These are phyloP conservation scores for Triops cancriformis DNA, from an alignment of 1,140 invertebrate species.

Conservation along the genomic window DNA sequence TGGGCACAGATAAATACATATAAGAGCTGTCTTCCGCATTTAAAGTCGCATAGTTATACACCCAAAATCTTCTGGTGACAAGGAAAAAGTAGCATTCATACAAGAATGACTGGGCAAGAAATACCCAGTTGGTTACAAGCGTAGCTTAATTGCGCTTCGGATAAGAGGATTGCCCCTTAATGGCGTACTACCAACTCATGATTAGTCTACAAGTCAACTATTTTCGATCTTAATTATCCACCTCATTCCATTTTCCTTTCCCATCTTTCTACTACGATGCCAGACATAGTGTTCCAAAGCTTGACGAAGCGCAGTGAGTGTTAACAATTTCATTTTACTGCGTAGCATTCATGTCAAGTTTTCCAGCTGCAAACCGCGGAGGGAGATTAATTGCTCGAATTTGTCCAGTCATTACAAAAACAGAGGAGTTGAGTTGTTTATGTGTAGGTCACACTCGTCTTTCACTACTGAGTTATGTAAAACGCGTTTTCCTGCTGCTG, in stretches of 20 bases:
- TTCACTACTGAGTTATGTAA: background rate
- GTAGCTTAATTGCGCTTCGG: background rate
- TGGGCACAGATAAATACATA: background rate
- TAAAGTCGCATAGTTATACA: background rate
- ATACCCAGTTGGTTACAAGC: background rate
- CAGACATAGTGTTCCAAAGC: no score
- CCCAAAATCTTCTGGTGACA: background rate
- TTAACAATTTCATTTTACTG: no score
- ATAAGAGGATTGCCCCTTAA: background rate
- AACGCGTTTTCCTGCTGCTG: no score
- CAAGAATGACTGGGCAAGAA: background rate
- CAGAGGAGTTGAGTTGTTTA: background rate
- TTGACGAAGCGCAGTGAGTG: no score
- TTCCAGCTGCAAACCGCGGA: background rate
- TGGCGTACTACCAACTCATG: background rate
- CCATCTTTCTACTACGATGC: background rate
- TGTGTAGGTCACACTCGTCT: background rate
- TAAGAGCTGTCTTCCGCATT: background rate
- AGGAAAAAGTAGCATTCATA: background rate
- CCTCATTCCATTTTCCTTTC: background rate
- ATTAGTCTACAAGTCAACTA: background rate
- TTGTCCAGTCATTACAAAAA: background rate
- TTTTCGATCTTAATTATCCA: background rate
- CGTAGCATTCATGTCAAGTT: no score
- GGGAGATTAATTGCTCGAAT: background rate